phyloP scores from a whole-genome alignment of 2,113 vertebrate species.

The Salvelinus sp. region DNA sequence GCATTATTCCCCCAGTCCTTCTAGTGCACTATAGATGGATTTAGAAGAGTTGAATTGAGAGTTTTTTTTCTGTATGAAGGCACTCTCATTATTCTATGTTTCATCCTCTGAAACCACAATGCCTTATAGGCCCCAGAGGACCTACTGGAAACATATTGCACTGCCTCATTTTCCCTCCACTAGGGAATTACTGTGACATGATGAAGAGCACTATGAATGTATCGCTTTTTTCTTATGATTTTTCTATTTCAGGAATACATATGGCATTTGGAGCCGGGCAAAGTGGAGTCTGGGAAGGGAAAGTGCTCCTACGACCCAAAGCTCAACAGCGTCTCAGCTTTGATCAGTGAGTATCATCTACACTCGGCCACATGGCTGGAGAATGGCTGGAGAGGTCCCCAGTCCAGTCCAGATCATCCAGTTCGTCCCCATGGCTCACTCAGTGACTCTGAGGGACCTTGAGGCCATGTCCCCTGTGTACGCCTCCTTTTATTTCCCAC shows the following conservation, averaged over 20 bases:
- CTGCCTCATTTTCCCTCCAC: slow-evolving; percentile 46
- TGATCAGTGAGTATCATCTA: slow-evolving; percentile 90
- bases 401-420: slow-evolving; percentile 13
- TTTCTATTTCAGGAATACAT: slow-evolving; percentile 88
- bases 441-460: slow-evolving; percentile 6
- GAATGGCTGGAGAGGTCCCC: neutral
- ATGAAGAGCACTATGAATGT: slow-evolving; percentile 62
- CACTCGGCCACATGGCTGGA: neutral
- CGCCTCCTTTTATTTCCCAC: slow-evolving; percentile 24
- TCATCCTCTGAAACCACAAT: slow-evolving; percentile 57
- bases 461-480: slow-evolving; percentile 27
- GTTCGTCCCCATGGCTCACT: neutral
- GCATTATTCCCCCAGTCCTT: slow-evolving; percentile 16
- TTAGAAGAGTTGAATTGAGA: slow-evolving; percentile 39
- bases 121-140: slow-evolving; percentile 55
- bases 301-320: slow-evolving; percentile 98
- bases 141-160: slow-evolving; percentile 35
- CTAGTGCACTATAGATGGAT: slow-evolving; percentile 38
- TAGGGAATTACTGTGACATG: slow-evolving; percentile 62
- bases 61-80: slow-evolving; percentile 60
- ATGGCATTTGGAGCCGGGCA: slow-evolving; percentile 94
- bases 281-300: slow-evolving; percentile 94
- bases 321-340: slow-evolving; percentile 92
- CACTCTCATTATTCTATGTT: slow-evolving; percentile 61
- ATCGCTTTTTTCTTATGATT: slow-evolving; percentile 56